Percentiles rank a stretch among this genome's conserved stretches.
These are phyloP conservation scores for Lissocephala sabroskyi DNA, from an alignment of 2,888 invertebrate species.

Conservation along the genomic window DNA sequence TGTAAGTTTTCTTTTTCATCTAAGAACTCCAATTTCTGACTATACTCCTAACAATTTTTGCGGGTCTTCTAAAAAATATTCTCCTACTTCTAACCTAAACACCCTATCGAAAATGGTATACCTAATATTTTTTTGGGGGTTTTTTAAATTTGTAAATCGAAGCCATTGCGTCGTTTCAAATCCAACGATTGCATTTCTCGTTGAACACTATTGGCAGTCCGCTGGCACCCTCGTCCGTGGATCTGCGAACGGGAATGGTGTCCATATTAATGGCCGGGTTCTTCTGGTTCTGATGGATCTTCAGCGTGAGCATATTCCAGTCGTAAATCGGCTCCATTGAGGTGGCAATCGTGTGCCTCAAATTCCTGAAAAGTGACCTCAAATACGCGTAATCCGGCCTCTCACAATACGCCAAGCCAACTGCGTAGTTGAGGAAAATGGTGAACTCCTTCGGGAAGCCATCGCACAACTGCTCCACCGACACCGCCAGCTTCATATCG, in stretches of 20 bases:
- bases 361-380: constrained; percentile 91
- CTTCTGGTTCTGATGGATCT: constrained; percentile 67
- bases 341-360: constrained; percentile 94
- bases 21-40: no score
- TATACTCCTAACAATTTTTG: no score
- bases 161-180: no score
- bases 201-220: constrained; percentile 76
- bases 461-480: constrained; percentile 83
- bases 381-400: constrained; percentile 96
- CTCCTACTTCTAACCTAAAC: no score
- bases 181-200: constrained; percentile 62
- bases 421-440: constrained; percentile 95
- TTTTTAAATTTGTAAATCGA: no score
- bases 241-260: constrained; percentile 24
- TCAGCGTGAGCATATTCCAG: constrained; percentile 98
- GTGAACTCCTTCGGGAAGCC: constrained; percentile 90
- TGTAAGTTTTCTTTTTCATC: no score
- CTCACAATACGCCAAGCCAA: constrained; percentile 94
- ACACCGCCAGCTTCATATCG: constrained; percentile 97
- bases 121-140: no score
- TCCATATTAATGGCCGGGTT: constrained; percentile 32
- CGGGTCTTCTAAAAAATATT: no score
- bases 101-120: no score
- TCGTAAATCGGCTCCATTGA: constrained; percentile 98
- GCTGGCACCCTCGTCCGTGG: constrained; percentile 6